A percentile compares a stretch with the other conserved stretches of the same genome.
phyloP scores from a whole-genome alignment of 1,140 invertebrate genomes.

The Nixonia krombeini region DNA sequence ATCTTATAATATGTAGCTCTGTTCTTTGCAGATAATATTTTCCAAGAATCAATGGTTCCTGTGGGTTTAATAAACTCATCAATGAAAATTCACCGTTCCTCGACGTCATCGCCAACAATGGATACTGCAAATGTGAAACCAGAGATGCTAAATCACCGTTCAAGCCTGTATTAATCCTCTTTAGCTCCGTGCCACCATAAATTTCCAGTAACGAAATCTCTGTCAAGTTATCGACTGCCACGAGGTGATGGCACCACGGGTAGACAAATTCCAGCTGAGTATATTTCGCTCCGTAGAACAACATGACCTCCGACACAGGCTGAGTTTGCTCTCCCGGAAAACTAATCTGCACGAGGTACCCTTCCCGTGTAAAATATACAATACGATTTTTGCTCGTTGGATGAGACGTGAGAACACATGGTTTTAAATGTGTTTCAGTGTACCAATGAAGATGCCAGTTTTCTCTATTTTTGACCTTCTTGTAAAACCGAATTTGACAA shows the following conservation, averaged over 20 bases:
- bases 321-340: constrained; percentile 1
- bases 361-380: constrained; percentile 57
- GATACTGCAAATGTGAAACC: constrained; percentile 54
- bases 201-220: constrained; percentile 49
- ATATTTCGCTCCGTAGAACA: constrained; percentile 45
- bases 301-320: constrained; percentile 12
- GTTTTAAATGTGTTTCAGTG: constrained; percentile 39
- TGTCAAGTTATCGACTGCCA: constrained; percentile 31
- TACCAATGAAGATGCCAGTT: constrained; percentile 53
- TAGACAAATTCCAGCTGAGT: constrained; percentile 55
- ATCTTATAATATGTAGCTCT: constrained; percentile 57
- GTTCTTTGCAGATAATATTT: constrained; percentile 43
- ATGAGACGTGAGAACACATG: constrained; percentile 40
- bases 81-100: constrained; percentile 53
- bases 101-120: constrained; percentile 50
- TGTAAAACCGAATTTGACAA: constrained; percentile 59
- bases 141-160: constrained; percentile 39
- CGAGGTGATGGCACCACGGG: constrained; percentile 60
- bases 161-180: constrained; percentile 33
- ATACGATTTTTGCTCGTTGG: constrained; percentile 45
- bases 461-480: constrained; percentile 10
- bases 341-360: constrained; percentile 52
- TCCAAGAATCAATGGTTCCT: constrained; percentile 42
- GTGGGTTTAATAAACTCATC: constrained; percentile 36
- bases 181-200: constrained; percentile 34